Evolutionary conservation across 2,113 vertebrate genomes (phyloP), one percentile per base, ranked within the genome.

Genomic region (Castor canadensis): DNA sequence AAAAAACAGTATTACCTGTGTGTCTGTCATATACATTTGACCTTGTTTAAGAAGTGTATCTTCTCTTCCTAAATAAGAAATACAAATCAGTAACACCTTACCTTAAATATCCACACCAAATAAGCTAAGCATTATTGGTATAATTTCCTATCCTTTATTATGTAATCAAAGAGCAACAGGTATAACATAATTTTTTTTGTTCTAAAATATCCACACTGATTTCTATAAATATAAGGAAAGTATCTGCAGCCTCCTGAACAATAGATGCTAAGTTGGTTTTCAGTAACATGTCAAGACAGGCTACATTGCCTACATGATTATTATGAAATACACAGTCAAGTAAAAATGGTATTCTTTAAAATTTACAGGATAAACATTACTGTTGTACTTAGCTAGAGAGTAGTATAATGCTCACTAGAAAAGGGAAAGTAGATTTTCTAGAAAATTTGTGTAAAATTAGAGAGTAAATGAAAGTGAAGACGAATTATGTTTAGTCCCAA

Each of bases 21-120:
- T 96, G 64, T 98, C 99, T 93, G 98, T 97, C 96, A 99, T 97
- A 95, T 99, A 98, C 16, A 97, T 98, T 35, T 99, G 98, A 94
- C 99, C 98, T 98, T 99, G 99, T 91, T 99, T 99, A 87, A 99
- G 98, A 72, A 99, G 98, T 69, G 98, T 30, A 49, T 99, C 99
- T 98, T 99, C 99, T 98, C 99, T 99, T 86, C 99, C 99, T 99
- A 97, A 52, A 96, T 89, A 97, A 97, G 73, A n/a, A n/a, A n/a
- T 82, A 97, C 97, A 86, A 97, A 98, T 94, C 95, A 96, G 98
- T 96, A 9, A 88, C 52, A 94, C 49, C 56, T 95, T 94, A 94
- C 60, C 28, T 94, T 86, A 88, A 72, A 85, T 82, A 94, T 54
- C 45, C 54, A n/a, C 35, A 60, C 7, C 35, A 69, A 76, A 94